Evolutionary conservation across 2,113 vertebrate species (phyloP), one percentile per base, ranked within the genome.

Genomic region (Antechinus flavipes): DNA sequence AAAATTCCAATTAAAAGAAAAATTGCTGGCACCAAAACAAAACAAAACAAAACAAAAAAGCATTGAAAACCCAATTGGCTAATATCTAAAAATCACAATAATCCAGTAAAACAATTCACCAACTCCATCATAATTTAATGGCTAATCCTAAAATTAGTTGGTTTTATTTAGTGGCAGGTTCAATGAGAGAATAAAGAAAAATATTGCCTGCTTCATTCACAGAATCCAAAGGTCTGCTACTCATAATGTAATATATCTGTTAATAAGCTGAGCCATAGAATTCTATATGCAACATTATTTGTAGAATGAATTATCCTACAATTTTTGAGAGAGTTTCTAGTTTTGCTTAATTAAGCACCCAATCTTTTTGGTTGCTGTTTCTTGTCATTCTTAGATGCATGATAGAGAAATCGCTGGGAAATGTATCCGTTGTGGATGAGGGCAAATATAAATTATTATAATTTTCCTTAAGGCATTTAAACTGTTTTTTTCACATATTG

Each of bases 281-380:
- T 91, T 25, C 58, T 92, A 26, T 95, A 49, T 9, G 3, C 84
- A 94, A 56, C 76, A 95, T 95, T 84, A 52, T 46, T 89, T 92
- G 50, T 58, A 84, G 9, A 92, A n/a, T 95, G 95, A 49, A 10
- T 52, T 89, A 22, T 50, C 25, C 56, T 53, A 30, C 10, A 92
- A 46, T 91, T 92, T 96, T 54, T 54, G 53, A 91, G 25, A 58
- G 68, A 54, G n/a, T 91, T 47, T 89, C 16, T 90, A 11, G 58
- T 93, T 93, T 56, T 91, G 92, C 8, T 49, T 93, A 54, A 92
- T 93, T 84, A 96, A 76, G 54, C 58, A 55, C 22, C 91, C 30
- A 54, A n/a, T 91, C 22, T 56, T n/a, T 94, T 96, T 24, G 92
- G 11, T 27, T 8, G 50, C 1, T 53, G 4, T 91, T 90, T 91